Evolutionary conservation across 1,140 invertebrate genomes (phyloP).

Genomic region (Drosophila sulfurigaster): DNA sequence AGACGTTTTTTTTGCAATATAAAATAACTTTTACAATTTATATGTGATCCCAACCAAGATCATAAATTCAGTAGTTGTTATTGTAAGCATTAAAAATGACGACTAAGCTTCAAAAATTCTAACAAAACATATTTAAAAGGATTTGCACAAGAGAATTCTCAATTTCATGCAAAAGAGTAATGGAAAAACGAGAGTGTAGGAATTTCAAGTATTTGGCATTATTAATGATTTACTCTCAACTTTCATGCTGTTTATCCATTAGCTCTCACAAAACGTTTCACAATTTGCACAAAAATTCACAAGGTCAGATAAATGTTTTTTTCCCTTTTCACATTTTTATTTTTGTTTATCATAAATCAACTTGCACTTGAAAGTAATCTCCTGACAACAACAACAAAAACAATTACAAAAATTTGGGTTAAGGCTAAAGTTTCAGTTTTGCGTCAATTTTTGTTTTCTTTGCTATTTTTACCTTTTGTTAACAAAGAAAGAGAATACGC

Average conservation of each 20-base stretch:
- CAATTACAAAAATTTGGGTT: constrained; percentile 62
- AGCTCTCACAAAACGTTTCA: constrained; percentile 28
- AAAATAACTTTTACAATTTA: too few species aligned
- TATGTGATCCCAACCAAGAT: too few species aligned
- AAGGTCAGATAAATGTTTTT: constrained; percentile 32
- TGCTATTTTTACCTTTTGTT: constrained; percentile 15
- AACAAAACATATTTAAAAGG: neutral
- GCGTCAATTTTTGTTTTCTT: constrained; percentile 38
- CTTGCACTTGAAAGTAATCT: constrained; percentile 73
- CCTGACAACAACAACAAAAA: constrained; percentile 49
- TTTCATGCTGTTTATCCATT: constrained; percentile 20
- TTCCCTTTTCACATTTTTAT: constrained; percentile 6
- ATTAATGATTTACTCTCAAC: constrained; percentile 29
- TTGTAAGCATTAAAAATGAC: too few species aligned
- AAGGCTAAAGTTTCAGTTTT: constrained; percentile 62
- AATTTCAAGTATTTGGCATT: constrained; percentile 7
- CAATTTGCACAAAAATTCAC: constrained; percentile 33
- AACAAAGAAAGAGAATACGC: constrained; percentile 58
- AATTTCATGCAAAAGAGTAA: too few species aligned
- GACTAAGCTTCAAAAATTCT: too few species aligned
- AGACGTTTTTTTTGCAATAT: too few species aligned
- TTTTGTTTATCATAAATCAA: constrained; percentile 51
- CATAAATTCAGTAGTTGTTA: too few species aligned
- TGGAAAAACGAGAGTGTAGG: neutral
- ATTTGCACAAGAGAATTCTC: neutral